Evolutionary conservation across 2,888 invertebrate species (phyloP), one percentile per base, ranked within the genome.

Genomic region (Subacronicta megacephala): DNA sequence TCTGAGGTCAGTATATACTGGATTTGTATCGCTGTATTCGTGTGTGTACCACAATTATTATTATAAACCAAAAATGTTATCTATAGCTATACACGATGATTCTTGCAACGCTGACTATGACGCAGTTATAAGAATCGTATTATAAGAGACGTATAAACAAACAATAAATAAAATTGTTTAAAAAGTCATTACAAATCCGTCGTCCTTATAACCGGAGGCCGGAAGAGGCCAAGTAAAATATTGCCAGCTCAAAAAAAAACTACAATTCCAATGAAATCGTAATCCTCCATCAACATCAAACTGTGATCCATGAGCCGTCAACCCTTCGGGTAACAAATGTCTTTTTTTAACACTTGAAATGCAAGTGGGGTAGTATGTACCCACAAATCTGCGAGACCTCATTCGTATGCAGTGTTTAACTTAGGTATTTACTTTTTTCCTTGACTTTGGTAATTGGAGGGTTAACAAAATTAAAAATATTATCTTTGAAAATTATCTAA

Each of bases 361-460:
- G 68, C 79, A 61, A 59, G 63, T 59, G 74, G 76, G 56, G 49
- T 67, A 58, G 55, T 47, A 64, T 60, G 63, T 69, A 60, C 57
- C 67, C 69, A 71, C 68, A 74, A 72, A 67, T 63, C 67, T 73
- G 57, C 29, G 15, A 38, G 18, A 50, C 63, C 70, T 72, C 59
- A 81, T 85, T 82, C 72, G 81, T 83, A 85, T 83, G 79, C 84
- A 76, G 72, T 73, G 74, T 78, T 65, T 78, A 79, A 78, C 64
- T 74, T 70, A 72, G 80, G 78, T 82, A 77, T 80, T 78, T 82
- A 77, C 75, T 65, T 75, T 72, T 80, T 80, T 69, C 57, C 52
- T 56, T 42, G 56, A 57, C 65, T n/a, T n/a, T n/a, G n/a, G 49
- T 38, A 59, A 61, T 49, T 33, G 33, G 20, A 42, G 18, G 42